phyloP scores from a whole-genome alignment of 2,888 invertebrate species.

The Doris montereyensis region DNA sequence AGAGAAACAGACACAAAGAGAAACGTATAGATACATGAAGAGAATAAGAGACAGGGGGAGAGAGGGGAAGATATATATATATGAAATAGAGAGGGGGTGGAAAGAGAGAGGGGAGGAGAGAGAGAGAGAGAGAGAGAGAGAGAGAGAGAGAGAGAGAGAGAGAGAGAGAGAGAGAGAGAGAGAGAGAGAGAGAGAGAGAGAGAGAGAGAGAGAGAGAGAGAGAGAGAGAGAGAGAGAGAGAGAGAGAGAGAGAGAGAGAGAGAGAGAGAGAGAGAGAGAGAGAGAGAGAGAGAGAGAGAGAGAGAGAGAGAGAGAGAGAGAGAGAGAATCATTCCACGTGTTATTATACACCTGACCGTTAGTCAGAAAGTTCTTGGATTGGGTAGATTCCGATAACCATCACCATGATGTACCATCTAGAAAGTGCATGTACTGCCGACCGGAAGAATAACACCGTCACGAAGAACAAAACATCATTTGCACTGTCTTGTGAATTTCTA shows the following conservation, averaged over 20 bases:
- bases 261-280: constrained; percentile 9
- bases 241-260: background rate
- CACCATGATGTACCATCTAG: too few species aligned
- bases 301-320: background rate
- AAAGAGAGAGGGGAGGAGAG: constrained; percentile 6
- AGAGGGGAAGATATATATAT: background rate
- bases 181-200: background rate
- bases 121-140: background rate
- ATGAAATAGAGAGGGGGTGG: constrained; percentile 1
- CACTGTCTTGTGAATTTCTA: too few species aligned
- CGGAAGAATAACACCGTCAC: too few species aligned
- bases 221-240: background rate
- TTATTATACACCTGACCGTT: too few species aligned
- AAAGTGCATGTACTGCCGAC: too few species aligned
- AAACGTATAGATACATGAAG: background rate
- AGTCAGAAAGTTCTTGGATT: too few species aligned
- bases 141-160: background rate
- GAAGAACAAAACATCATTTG: too few species aligned
- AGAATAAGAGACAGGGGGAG: background rate
- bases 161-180: background rate
- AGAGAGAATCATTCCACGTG: too few species aligned
- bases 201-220: background rate
- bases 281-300: background rate
- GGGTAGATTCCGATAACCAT: too few species aligned
- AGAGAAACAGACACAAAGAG: background rate